Conservation (phyloP, 64 coral and sea anemone genomes). For the Montipora foliosa region DNA sequence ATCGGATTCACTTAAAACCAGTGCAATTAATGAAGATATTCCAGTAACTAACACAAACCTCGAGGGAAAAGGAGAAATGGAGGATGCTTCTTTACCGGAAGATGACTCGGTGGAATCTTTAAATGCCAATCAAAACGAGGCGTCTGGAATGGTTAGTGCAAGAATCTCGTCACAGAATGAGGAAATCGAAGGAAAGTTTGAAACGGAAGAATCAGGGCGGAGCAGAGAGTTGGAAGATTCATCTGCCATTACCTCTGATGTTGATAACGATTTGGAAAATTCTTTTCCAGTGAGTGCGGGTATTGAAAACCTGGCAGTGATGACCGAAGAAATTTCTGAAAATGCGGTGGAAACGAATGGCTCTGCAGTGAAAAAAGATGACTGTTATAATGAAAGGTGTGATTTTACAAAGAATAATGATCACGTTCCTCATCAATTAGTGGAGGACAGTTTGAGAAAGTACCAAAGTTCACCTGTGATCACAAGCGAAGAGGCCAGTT, state of each 20-base stretch:
- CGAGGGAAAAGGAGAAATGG: background rate
- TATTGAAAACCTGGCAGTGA: background rate
- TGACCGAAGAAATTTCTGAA: background rate
- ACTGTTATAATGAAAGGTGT: background rate
- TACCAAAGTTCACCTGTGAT: background rate
- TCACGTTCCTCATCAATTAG: background rate
- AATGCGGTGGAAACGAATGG: background rate
- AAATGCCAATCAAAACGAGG: background rate
- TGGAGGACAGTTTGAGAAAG: background rate
- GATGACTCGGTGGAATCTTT: background rate
- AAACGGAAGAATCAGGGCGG: background rate
- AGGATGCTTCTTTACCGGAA: background rate
- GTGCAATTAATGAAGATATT: background rate
- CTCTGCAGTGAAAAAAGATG: background rate
- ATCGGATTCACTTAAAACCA: background rate
- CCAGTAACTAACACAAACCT: background rate
- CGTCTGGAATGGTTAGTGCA: background rate
- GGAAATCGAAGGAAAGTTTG: background rate
- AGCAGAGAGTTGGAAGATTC: background rate
- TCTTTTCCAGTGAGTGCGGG: no score
- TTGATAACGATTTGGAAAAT: no score
- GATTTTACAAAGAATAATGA: background rate
- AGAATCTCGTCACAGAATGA: background rate
- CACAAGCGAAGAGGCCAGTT: background rate
- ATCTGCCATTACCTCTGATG: background rate